phyloP scores from a whole-genome alignment of 37 sponge, comb jelly and placozoan genomes.

The Cladorhizidae sp. region DNA sequence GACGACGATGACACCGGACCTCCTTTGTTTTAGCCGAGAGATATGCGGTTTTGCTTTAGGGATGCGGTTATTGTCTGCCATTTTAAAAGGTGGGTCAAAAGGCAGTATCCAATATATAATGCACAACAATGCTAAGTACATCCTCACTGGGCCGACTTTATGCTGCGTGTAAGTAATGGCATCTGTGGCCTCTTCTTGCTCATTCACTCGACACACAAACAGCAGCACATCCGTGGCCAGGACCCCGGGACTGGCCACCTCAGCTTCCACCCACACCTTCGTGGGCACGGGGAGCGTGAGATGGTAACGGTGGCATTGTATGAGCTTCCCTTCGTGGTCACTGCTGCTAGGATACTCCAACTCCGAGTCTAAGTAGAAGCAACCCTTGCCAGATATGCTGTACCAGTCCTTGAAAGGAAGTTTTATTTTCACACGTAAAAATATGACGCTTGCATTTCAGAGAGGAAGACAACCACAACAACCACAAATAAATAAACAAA shows the following conservation, averaged over 20 bases:
- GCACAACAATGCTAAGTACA: too few relatives aligned
- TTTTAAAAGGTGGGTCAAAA: too few relatives aligned
- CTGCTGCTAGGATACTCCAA: slow-evolving; percentile 1
- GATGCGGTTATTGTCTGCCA: too few relatives aligned
- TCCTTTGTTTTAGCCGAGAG: too few relatives aligned
- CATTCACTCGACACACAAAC: slow-evolving; percentile 55
- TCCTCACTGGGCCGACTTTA: slow-evolving; percentile 16
- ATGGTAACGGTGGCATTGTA: slow-evolving; percentile 53
- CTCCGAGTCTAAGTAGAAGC: slow-evolving; percentile 57
- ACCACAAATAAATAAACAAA: neutral
- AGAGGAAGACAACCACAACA: neutral
- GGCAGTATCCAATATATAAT: too few relatives aligned
- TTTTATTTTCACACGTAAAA: too few relatives aligned
- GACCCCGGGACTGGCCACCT: slow-evolving; percentile 23
- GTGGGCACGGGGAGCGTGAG: slow-evolving; percentile 43
- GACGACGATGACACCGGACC: too few relatives aligned
- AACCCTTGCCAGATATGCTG: slow-evolving; percentile 70
- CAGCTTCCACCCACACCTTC: slow-evolving; percentile 46
- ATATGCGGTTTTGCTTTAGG: too few relatives aligned
- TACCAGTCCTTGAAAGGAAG: slow-evolving; percentile 66
- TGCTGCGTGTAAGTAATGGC: slow-evolving; percentile 67
- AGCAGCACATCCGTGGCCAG: slow-evolving; percentile 39
- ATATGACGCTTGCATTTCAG: too few relatives aligned
- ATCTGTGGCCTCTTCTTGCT: slow-evolving; percentile 41
- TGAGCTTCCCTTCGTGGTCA: neutral